These are phyloP conservation scores for Chrysolina oricalcia DNA, from an alignment of 2,888 invertebrate genomes.

Conservation along the genomic window DNA sequence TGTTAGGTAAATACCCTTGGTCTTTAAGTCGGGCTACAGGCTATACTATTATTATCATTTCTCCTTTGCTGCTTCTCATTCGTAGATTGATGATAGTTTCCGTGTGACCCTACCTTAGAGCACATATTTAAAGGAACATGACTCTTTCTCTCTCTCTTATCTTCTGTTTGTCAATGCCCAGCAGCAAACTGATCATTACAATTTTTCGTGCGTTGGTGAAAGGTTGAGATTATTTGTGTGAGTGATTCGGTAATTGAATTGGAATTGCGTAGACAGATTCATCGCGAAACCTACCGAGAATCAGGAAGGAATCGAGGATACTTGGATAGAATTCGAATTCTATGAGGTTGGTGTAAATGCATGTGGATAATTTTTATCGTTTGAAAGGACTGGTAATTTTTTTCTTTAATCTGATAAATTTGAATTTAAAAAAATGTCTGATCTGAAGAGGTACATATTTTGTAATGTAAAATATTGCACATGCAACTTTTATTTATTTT, in stretches of 20 bases:
- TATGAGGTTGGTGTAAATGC: too few relatives aligned
- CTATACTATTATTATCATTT: not conserved
- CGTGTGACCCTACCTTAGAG: constrained; percentile 11
- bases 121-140: constrained; percentile 6
- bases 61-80: not conserved
- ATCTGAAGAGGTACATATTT: too few relatives aligned
- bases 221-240: not conserved
- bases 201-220: constrained; percentile 13
- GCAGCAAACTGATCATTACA: constrained; percentile 15
- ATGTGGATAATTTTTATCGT: too few relatives aligned
- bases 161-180: constrained; percentile 17
- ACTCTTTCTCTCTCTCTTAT: constrained; percentile 14
- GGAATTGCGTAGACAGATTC: too few relatives aligned
- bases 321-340: too few relatives aligned
- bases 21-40: not conserved
- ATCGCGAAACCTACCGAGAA: too few relatives aligned
- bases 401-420: too few relatives aligned
- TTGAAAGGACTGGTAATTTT: too few relatives aligned
- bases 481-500: too few relatives aligned
- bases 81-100: not conserved
- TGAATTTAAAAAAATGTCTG: too few relatives aligned
- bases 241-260: not conserved
- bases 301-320: too few relatives aligned
- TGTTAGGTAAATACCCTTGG: not conserved
- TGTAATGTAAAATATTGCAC: too few relatives aligned